Percentiles rank a stretch among this genome's conserved stretches.
These are phyloP conservation scores for Cygnus buccinator DNA, from an alignment of 2,113 vertebrate species.

Conservation along the genomic window DNA sequence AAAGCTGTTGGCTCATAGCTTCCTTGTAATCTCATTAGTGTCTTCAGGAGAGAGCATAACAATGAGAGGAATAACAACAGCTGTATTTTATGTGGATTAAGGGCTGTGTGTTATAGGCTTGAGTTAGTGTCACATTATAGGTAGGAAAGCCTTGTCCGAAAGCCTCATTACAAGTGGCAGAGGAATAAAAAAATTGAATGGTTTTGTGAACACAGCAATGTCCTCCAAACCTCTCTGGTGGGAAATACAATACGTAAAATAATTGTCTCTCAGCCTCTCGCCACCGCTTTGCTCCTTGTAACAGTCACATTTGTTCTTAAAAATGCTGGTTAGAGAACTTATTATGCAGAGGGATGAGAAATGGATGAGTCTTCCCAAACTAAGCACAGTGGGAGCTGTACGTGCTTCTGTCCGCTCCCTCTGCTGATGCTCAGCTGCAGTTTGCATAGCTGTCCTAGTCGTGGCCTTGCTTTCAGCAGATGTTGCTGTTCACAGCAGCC, in stretches of 20 bases:
- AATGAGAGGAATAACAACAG: conserved; percentile 8
- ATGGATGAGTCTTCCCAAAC: background rate
- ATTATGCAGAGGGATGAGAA: background rate
- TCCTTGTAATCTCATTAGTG: conserved; percentile 46
- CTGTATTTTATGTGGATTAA: conserved; percentile 42
- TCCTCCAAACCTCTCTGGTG: background rate
- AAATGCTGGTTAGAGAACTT: conserved; percentile 15
- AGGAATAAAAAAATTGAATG: conserved; percentile 23
- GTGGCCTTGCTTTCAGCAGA: background rate
- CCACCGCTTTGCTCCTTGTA: conserved; percentile 8
- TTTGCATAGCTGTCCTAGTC: background rate
- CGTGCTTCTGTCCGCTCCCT: rapidly evolving
- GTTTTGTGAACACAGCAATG: conserved; percentile 9
- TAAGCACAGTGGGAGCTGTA: background rate
- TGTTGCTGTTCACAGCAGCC: background rate
- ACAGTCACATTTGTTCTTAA: conserved; percentile 7
- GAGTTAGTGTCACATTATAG: conserved; percentile 5
- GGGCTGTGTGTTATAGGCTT: background rate
- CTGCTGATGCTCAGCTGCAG: background rate
- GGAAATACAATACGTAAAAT: conserved; percentile 32
- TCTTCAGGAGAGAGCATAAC: conserved; percentile 10
- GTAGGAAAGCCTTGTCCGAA: background rate
- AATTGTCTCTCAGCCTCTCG: conserved; percentile 31
- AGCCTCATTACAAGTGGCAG: conserved; percentile 2
- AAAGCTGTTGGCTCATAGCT: conserved; percentile 35